Evolutionary conservation across 2,113 vertebrate genomes (phyloP), one percentile per base, ranked within the genome.

Genomic region (Macquaria australasica): DNA sequence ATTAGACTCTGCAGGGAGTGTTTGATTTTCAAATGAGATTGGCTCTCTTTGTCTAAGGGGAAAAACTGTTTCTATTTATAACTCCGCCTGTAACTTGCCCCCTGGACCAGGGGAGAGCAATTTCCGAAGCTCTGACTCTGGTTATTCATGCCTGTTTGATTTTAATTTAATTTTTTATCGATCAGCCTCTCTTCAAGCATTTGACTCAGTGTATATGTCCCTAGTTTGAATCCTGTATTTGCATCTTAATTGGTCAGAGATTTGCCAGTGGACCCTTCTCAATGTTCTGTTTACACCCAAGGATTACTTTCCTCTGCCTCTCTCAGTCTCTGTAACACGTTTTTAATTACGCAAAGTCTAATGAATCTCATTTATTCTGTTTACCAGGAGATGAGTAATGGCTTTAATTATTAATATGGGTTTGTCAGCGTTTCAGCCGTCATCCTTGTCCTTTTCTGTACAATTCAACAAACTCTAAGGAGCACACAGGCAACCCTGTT

Each of bases 11-110:
- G 66, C 83, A 62, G 92, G 75, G 84, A 84, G 55, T 59, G 72
- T 88, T 89, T 90, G 91, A 83, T 91, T 93, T 86, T 73, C 70
- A 87, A 55, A 88, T 87, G 80, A 89, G 86, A 82, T 91, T 62
- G 83, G 59, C 84, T 84, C 41, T 71, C 64, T 83, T 88, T 85
- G 85, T 92, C 85, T 84, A 16, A 25, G 20, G 77, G 84, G 84
- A 58, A 62, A 50, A 71, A 84, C 51, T 59, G 55, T 69, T 79
- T 81, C 79, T 91, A 91, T 93, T 85, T 90, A 72, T 89, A 89
- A 15, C 83, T 79, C 83, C 10, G 81, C 58, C 77, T 75, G 79
- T 28, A 87, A 77, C 60, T 63, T 64, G 62, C 79, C 88, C 83
- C 56, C 23, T 21, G 60, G 58, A 83, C 63, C 51, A 8, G 12